Evolutionary conservation across 2,113 vertebrate genomes (phyloP).

Genomic region (Polypterus bichir): DNA sequence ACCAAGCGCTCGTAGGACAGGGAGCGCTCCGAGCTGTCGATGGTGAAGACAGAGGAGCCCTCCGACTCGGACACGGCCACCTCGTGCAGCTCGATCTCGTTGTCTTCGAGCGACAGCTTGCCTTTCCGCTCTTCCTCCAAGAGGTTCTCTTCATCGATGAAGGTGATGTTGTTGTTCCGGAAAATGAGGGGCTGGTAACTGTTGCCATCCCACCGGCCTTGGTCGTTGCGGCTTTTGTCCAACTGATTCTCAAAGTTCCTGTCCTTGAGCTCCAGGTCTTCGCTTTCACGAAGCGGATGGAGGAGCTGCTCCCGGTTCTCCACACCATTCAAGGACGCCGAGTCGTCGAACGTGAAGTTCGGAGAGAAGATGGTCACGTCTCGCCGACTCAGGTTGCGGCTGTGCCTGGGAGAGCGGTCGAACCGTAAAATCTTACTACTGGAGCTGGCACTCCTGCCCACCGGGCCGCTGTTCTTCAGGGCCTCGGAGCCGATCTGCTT

Average conservation of each 20-base stretch:
- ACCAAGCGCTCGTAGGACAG: slow-evolving; percentile 82
- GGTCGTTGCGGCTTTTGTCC: slow-evolving; percentile 73
- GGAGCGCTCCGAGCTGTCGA: slow-evolving; percentile 57
- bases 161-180: slow-evolving; percentile 71
- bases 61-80: slow-evolving; percentile 62
- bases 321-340: slow-evolving; percentile 33
- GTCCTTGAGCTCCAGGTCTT: slow-evolving; percentile 36
- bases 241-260: slow-evolving; percentile 69
- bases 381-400: slow-evolving; percentile 54
- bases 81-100: slow-evolving; percentile 52
- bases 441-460: slow-evolving; percentile 30
- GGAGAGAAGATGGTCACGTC: slow-evolving; percentile 74
- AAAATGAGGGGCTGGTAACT: slow-evolving; percentile 69
- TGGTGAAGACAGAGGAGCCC: slow-evolving; percentile 67
- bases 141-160: slow-evolving; percentile 63
- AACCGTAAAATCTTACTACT: slow-evolving; percentile 47
- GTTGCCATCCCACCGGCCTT: slow-evolving; percentile 64
- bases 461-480: slow-evolving; percentile 29
- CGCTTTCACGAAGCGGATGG: slow-evolving; percentile 40
- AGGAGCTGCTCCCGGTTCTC: slow-evolving; percentile 55
- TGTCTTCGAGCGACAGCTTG: slow-evolving; percentile 79
- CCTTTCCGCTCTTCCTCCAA: slow-evolving; percentile 61
- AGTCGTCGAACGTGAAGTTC: slow-evolving; percentile 64
- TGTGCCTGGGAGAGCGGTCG: slow-evolving; percentile 49
- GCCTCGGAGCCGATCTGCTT: slow-evolving; percentile 76